A percentile compares a stretch with the other conserved stretches of the same genome.
phyloP scores from a whole-genome alignment of 2,888 invertebrate genomes.

The Epinotia bilunana region DNA sequence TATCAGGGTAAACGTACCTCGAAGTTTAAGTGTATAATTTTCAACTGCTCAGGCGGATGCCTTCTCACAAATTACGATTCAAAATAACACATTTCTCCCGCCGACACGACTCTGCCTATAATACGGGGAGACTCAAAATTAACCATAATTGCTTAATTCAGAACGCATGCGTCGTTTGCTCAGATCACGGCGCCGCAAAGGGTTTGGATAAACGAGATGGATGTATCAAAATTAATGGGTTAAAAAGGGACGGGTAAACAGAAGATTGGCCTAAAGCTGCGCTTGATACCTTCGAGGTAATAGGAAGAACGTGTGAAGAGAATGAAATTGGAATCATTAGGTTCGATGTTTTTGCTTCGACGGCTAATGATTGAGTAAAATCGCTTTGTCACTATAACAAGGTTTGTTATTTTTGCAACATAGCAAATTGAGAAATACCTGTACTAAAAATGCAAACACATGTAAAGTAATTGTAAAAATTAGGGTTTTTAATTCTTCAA shows the following conservation, averaged over 20 bases:
- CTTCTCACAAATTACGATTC: conserved; percentile 83
- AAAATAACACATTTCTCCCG: conserved; percentile 81
- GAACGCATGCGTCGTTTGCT: conserved; percentile 74
- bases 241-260: conserved; percentile 60
- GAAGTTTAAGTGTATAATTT: conserved; percentile 74
- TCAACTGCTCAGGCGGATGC: conserved; percentile 82
- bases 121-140: conserved; percentile 81
- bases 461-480: neutral
- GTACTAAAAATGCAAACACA: neutral
- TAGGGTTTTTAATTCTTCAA: neutral
- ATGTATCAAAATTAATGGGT: conserved; percentile 48
- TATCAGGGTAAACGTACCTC: conserved; percentile 66
- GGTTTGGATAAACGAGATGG: conserved; percentile 60
- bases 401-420: conserved; percentile 38
- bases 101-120: conserved; percentile 74
- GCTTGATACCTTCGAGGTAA: conserved; percentile 73
- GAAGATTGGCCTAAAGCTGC: conserved; percentile 56
- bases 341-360: conserved; percentile 65
- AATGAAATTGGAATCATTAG: conserved; percentile 74
- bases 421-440: conserved; percentile 12
- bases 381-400: conserved; percentile 56
- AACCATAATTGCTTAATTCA: conserved; percentile 85
- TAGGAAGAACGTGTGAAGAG: conserved; percentile 76
- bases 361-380: conserved; percentile 61
- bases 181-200: conserved; percentile 67